Base-by-base conservation (phyloP, 1,140 invertebrate genomes). In the Psilanteris sp. region DNA sequence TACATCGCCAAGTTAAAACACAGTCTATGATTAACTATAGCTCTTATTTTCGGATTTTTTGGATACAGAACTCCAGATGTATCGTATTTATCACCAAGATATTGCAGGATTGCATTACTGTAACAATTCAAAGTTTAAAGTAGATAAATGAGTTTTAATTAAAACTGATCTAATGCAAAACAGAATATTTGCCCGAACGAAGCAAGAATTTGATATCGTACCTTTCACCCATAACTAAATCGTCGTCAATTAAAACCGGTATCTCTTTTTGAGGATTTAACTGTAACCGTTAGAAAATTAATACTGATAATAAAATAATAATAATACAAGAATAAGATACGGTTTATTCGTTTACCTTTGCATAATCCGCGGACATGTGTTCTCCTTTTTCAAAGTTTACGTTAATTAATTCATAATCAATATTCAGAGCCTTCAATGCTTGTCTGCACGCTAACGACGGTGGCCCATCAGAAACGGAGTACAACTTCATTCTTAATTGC, bases 231-330 rank as follows among this genome's bases (percentile, higher is more conserved):
- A 95, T 84, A 46, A 90, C 87, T 73, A 94, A 92, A 10, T 93
- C 93, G 75, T 92, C 89, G 70, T 95, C 93, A 39, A 94, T 91
- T 43, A 95, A 81, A 0, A 94, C 91, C 0, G 93, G 93, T 70
- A 94, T 93, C 87, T 94, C 93, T 83, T 93, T 94, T 87, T 95
- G 93, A 1, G 93, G 93, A 89, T 94, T 94, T 85, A 92, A 89
- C 93, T 94, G 18, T n/a, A n/a, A n/a, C n/a, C n/a, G n/a, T n/a
- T n/a, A n/a, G 9, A 55, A 61, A 80, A 24, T 89, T 82, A 37
- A 46, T 20, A 61, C 55, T 55, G 24, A 26, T 36, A 44, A 9
- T 48, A 50, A 43, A 13, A 14, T 26, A 41, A 29, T n/a, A 32
- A 3, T 32, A 11, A 13, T 27, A 27, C n/a, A 3, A 3, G 18